These are phyloP conservation scores for Rhagologus leucostigma DNA, from an alignment of 2,113 vertebrate species.

Conservation along the genomic window DNA sequence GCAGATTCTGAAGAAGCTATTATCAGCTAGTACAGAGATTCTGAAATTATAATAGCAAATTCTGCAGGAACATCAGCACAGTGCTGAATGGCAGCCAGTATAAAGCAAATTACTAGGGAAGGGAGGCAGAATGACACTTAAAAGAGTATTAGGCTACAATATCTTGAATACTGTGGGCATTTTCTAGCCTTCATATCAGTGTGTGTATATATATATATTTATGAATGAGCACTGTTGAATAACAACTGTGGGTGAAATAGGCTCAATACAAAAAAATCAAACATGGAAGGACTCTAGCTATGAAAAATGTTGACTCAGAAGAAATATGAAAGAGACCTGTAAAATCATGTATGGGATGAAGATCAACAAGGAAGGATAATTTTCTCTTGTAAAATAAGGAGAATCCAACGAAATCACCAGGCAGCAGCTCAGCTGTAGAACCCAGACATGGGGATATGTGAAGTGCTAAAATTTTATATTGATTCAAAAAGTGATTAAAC, in stretches of 20 bases:
- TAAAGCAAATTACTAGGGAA: background rate
- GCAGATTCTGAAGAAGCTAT: background rate
- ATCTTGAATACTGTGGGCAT: background rate
- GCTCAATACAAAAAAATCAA: background rate
- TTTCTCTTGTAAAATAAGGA: background rate
- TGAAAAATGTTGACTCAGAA: background rate
- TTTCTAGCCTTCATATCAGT: background rate
- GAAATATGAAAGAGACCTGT: background rate
- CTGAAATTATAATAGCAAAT: background rate
- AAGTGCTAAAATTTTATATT: background rate
- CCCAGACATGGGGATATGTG: background rate
- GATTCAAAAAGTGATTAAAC: background rate
- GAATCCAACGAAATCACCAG: background rate
- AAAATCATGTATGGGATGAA: background rate
- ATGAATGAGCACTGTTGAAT: background rate
- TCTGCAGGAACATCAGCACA: background rate
- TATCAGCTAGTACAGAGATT: background rate
- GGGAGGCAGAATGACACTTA: background rate
- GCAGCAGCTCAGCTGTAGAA: background rate
- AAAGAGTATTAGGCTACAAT: background rate
- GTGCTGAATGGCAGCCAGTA: background rate
- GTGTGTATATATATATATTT: background rate
- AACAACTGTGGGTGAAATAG: background rate
- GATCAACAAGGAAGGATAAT: background rate
- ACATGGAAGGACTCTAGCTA: background rate